Evolutionary conservation across 1,140 invertebrate genomes (phyloP).

Genomic region (Aphidius ervi): DNA sequence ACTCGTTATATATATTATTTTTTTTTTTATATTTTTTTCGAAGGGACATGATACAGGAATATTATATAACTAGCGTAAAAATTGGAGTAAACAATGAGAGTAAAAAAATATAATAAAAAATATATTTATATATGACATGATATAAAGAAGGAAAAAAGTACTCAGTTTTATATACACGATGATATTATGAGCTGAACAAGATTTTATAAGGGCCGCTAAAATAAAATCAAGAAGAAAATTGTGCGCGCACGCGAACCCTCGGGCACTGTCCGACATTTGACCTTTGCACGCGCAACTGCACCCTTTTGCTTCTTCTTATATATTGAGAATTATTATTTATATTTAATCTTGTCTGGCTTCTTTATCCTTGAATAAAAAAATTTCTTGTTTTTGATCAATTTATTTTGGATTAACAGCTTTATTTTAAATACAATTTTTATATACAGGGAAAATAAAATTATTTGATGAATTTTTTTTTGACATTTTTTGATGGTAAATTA

Average conservation of each 20-base stretch:
- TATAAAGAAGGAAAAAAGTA: no score
- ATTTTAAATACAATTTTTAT: no score
- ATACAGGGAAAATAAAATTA: no score
- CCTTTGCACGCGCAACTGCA: constrained; percentile 42
- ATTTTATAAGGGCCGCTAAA: background rate
- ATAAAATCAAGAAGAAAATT: constrained; percentile 24
- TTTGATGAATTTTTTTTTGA: background rate
- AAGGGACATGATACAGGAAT: no score
- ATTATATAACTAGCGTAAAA: background rate
- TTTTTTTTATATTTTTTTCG: no score
- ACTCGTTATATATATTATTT: no score
- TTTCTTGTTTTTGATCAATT: no score
- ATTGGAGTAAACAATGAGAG: constrained; percentile 4
- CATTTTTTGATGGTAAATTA: background rate
- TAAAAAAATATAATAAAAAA: constrained; percentile 1
- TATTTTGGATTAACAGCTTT: no score
- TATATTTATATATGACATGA: no score
- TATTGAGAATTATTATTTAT: constrained; percentile 21
- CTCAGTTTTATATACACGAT: no score
- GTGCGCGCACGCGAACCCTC: constrained; percentile 46
- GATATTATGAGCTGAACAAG: no score
- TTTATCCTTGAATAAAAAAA: background rate
- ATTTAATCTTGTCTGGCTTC: constrained; percentile 14
- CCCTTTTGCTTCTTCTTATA: constrained; percentile 27
- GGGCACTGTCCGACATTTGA: constrained; percentile 51